Conservation (phyloP, 2,888 invertebrate species). For the Athripsodes cinereus region DNA sequence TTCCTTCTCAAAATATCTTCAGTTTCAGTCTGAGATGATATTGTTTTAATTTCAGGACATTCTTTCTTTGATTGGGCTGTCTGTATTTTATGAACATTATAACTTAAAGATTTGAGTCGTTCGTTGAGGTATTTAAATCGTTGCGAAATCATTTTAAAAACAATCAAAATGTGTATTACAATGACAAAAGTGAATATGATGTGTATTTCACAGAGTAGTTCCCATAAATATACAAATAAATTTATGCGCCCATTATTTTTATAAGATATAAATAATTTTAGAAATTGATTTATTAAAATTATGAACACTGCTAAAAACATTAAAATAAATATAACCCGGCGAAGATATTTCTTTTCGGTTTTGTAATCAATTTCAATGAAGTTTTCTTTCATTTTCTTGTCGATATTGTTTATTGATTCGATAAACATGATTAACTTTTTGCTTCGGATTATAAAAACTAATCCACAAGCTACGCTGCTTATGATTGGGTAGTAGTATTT, state of each 20-base stretch:
- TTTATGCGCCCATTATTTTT: too few relatives aligned
- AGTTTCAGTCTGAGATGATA: neutral
- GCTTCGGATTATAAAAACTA: constrained; percentile 2
- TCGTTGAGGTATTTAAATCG: neutral
- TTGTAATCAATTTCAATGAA: constrained; percentile 8
- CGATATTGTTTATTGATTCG: constrained; percentile 5
- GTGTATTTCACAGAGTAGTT: neutral
- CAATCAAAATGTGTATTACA: neutral
- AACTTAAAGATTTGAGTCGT: too few relatives aligned
- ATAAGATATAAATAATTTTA: neutral
- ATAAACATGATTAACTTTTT: constrained; percentile 2
- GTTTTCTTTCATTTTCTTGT: constrained; percentile 6
- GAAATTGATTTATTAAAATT: neutral
- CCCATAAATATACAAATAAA: too few relatives aligned
- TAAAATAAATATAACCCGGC: neutral
- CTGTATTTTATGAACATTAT: too few relatives aligned
- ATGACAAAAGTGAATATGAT: neutral
- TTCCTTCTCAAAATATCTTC: neutral
- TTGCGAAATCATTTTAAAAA: neutral
- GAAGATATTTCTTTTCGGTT: neutral
- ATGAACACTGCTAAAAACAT: neutral
- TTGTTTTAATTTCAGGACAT: too few relatives aligned
- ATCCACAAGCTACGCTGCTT: neutral
- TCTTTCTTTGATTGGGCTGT: too few relatives aligned
- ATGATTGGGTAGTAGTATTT: constrained; percentile 7